phyloP scores from a whole-genome alignment of 2,113 vertebrate genomes.

The Xiphophorus couchianus region DNA sequence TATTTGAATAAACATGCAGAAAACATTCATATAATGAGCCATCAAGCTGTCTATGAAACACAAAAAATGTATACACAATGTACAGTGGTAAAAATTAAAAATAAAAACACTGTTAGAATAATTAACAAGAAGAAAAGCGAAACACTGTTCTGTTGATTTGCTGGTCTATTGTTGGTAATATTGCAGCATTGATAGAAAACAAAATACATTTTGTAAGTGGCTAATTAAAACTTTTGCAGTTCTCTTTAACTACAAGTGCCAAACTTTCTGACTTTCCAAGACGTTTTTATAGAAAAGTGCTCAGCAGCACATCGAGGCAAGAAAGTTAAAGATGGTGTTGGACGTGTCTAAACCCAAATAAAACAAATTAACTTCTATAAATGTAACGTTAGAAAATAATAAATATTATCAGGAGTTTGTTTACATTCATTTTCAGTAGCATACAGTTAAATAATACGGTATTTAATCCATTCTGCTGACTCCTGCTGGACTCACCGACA shows the following conservation, averaged over 20 bases:
- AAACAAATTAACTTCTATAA: slow-evolving; percentile 1
- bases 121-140: background rate
- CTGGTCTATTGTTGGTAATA: background rate
- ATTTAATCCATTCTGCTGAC: background rate
- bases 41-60: slow-evolving; percentile 22
- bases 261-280: background rate
- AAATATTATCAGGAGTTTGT: slow-evolving; percentile 36
- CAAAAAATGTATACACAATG: slow-evolving; percentile 49
- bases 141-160: background rate
- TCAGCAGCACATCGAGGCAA: slow-evolving; percentile 1
- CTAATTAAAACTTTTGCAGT: background rate
- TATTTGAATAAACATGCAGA: slow-evolving; percentile 5
- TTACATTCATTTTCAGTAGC: slow-evolving; percentile 1
- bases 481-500: slow-evolving; percentile 27
- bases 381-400: slow-evolving; percentile 12
- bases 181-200: background rate
- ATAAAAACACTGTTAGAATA: slow-evolving; percentile 9
- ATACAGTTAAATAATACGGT: background rate
- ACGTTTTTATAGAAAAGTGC: slow-evolving; percentile 8
- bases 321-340: background rate
- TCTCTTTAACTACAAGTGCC: slow-evolving; percentile 9
- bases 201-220: background rate
- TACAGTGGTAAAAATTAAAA: slow-evolving; percentile 32
- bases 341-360: slow-evolving; percentile 16
- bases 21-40: slow-evolving; percentile 12